These are phyloP conservation scores for Mirounga angustirostris DNA, from an alignment of 2,113 vertebrate species.

Conservation along the genomic window DNA sequence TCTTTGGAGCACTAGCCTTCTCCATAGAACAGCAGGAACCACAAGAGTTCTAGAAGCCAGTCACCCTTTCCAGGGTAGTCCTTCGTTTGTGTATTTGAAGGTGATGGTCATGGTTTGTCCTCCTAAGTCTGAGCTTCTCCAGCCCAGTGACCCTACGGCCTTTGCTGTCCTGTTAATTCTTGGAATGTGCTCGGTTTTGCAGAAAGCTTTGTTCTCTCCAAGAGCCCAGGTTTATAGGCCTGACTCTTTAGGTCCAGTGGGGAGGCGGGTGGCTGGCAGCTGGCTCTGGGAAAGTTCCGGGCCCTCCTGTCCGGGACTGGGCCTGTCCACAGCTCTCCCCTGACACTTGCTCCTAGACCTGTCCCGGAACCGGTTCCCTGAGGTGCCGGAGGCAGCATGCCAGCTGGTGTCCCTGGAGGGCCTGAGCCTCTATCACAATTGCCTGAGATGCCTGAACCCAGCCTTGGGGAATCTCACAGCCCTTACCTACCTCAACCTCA, in stretches of 20 bases:
- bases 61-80: neutral
- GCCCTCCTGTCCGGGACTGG: neutral
- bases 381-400: slow-evolving; percentile 94
- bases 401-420: slow-evolving; percentile 94
- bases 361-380: slow-evolving; percentile 95
- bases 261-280: neutral
- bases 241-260: neutral
- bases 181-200: neutral
- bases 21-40: neutral
- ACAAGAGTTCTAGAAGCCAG: neutral
- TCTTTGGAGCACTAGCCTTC: neutral
- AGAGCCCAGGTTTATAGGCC: neutral
- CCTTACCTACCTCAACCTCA: slow-evolving; percentile 94
- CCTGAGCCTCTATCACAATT: slow-evolving; percentile 97
- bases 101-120: neutral
- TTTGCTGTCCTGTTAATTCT: neutral
- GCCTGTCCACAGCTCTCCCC: neutral
- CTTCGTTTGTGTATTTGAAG: neutral
- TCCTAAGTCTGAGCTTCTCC: neutral
- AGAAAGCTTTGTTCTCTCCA: neutral
- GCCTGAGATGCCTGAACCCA: slow-evolving; percentile 91
- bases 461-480: slow-evolving; percentile 93
- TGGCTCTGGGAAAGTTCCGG: neutral
- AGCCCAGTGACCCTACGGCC: neutral
- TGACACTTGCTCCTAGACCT: slow-evolving; percentile 88